Percentiles rank a stretch among this genome's conserved stretches.
Evolutionary conservation across 2,113 vertebrate species (phyloP).

Genomic region (Synodontis membranacea): DNA sequence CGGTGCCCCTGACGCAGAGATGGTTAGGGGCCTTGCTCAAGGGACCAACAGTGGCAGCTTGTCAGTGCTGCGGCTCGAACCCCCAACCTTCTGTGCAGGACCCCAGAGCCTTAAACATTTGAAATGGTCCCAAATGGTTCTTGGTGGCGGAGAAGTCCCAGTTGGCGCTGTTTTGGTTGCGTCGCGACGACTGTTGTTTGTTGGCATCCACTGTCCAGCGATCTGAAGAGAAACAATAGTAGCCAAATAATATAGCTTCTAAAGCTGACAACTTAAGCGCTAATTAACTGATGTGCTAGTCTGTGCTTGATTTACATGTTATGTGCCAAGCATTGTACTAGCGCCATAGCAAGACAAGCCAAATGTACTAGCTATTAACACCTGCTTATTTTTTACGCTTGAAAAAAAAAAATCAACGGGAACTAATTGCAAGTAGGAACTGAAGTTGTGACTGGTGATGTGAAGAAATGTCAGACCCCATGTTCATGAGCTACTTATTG

Average conservation of each 20-base stretch:
- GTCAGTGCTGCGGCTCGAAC: too few species aligned
- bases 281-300: background rate
- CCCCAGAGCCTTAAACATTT: too few species aligned
- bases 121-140: too few species aligned
- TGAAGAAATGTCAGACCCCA: background rate
- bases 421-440: background rate
- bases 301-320: too few species aligned
- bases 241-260: background rate
- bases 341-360: too few species aligned
- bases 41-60: too few species aligned
- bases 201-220: background rate
- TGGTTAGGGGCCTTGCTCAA: too few species aligned
- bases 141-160: too few species aligned
- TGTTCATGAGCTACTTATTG: background rate
- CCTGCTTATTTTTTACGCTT: background rate
- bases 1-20: too few species aligned
- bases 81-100: too few species aligned
- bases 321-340: too few species aligned
- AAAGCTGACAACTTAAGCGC: background rate
- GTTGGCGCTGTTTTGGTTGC: background rate
- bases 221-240: background rate
- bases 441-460: background rate
- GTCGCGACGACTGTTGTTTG: too few species aligned
- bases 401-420: background rate
- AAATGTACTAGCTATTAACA: background rate